Conservation (phyloP, 2,113 vertebrate genomes). For the Psettodes erumei region DNA sequence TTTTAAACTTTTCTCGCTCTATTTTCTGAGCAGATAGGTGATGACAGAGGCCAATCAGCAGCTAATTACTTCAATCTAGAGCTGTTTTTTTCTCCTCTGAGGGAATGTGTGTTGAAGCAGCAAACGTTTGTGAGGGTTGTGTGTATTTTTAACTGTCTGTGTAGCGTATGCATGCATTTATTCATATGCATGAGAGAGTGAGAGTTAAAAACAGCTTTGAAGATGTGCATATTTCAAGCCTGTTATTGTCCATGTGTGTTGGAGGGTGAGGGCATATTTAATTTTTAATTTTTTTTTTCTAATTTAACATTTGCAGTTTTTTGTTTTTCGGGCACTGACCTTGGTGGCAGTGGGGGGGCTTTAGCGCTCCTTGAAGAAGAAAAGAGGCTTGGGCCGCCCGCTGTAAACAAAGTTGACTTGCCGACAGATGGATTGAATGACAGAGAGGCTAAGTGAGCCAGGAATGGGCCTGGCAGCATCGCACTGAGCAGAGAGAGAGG, state of each 20-base stretch:
- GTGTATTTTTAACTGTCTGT: constrained; percentile 39
- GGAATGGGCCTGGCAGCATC: constrained; percentile 98
- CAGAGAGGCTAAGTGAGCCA: constrained; percentile 99
- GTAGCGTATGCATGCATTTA: constrained; percentile 28
- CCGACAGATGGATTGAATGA: constrained; percentile 99
- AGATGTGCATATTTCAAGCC: constrained; percentile 14
- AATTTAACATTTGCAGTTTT: constrained; percentile 63
- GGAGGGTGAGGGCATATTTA: not conserved
- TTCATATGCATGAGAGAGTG: constrained; percentile 6
- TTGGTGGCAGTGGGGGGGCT: constrained; percentile 88
- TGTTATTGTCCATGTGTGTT: constrained; percentile 26
- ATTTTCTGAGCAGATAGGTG: constrained; percentile 58
- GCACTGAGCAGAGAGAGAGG: constrained; percentile 56
- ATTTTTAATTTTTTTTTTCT: constrained; percentile 3
- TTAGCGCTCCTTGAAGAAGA: constrained; percentile 97
- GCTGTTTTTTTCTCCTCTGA: constrained; percentile 37
- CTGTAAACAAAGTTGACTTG: constrained; percentile 99
- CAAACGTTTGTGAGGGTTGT: constrained; percentile 45
- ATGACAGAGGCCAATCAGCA: constrained; percentile 71
- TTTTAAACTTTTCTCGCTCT: constrained; percentile 67
- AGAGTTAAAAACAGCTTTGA: constrained; percentile 25
- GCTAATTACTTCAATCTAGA: constrained; percentile 69
- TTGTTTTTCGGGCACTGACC: constrained; percentile 66
- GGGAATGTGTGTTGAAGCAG: constrained; percentile 50
- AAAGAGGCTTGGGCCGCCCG: constrained; percentile 93